Conservation (phyloP, 2,888 invertebrate species). For the Eilema sororculum region DNA sequence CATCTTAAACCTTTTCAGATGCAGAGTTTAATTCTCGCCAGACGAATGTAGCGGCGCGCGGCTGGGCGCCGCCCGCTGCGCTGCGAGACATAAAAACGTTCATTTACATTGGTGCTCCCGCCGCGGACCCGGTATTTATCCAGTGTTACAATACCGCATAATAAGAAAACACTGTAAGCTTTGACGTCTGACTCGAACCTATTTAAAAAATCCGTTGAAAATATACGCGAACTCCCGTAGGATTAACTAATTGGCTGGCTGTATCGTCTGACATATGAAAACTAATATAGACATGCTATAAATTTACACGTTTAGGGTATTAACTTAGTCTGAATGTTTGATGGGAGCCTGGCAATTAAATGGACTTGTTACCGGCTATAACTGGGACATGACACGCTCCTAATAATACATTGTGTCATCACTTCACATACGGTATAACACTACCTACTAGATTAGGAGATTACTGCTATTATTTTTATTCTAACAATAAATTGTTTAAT, state of each 20-base stretch:
- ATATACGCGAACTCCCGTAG: slow-evolving; percentile 62
- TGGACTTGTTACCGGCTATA: slow-evolving; percentile 48
- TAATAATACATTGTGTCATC: slow-evolving; percentile 35
- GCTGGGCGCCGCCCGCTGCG: slow-evolving; percentile 53
- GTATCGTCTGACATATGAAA: slow-evolving; percentile 30
- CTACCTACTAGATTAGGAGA: slow-evolving; percentile 24
- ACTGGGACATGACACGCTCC: slow-evolving; percentile 48
- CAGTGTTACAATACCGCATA: slow-evolving; percentile 77
- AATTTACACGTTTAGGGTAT: slow-evolving; percentile 22
- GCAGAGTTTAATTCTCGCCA: slow-evolving; percentile 78
- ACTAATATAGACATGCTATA: slow-evolving; percentile 29
- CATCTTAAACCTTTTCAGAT: slow-evolving; percentile 83
- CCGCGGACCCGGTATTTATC: slow-evolving; percentile 75
- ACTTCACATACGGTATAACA: slow-evolving; percentile 26
- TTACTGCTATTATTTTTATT: slow-evolving; percentile 19
- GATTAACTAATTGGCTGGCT: slow-evolving; percentile 70
- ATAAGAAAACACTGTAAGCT: slow-evolving; percentile 72
- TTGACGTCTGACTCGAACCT: slow-evolving; percentile 69
- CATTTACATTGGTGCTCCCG: slow-evolving; percentile 80
- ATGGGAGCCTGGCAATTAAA: slow-evolving; percentile 49
- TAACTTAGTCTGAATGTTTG: slow-evolving; percentile 33
- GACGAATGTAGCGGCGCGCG: slow-evolving; percentile 68
- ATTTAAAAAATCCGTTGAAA: slow-evolving; percentile 72
- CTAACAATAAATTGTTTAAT: slow-evolving; percentile 13
- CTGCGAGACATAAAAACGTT: slow-evolving; percentile 76